Evolutionary conservation across 1,140 invertebrate species (phyloP).

Genomic region (Hypsibius dujardini): DNA sequence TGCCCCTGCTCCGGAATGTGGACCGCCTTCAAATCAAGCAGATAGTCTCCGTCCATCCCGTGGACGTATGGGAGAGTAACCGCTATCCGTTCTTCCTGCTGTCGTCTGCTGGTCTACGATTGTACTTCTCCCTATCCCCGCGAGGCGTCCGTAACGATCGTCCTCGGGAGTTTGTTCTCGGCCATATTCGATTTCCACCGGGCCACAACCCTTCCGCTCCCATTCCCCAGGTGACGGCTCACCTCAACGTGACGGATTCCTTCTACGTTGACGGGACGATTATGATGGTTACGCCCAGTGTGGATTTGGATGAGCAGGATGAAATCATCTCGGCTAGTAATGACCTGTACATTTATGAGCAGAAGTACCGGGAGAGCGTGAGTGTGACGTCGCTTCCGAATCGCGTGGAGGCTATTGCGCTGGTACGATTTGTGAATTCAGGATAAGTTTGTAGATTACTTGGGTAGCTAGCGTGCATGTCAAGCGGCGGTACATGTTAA

Average conservation of each 20-base stretch:
- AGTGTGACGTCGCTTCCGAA: background rate
- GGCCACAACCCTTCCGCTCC: conserved; percentile 14
- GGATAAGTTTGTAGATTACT: too few species aligned
- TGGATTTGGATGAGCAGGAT: background rate
- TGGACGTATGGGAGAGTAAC: background rate
- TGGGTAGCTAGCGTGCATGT: too few species aligned
- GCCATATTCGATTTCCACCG: conserved; percentile 10
- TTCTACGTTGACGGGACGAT: background rate
- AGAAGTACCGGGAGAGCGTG: background rate
- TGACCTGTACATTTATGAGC: conserved; percentile 9
- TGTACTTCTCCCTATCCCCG: background rate
- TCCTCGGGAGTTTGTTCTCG: conserved; percentile 2
- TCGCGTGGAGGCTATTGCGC: background rate
- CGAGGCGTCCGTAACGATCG: background rate
- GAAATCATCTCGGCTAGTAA: background rate
- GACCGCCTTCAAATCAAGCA: conserved; percentile 11
- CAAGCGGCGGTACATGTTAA: too few species aligned
- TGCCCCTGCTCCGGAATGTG: background rate
- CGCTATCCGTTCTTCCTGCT: conserved; percentile 12
- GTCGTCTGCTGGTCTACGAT: conserved; percentile 7
- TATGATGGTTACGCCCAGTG: background rate
- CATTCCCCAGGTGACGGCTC: background rate
- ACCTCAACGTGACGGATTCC: background rate
- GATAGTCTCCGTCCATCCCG: conserved; percentile 1
- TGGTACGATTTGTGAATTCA: too few species aligned